Conservation (phyloP, 2,113 vertebrate genomes). For the Muntiacus muntjak region DNA sequence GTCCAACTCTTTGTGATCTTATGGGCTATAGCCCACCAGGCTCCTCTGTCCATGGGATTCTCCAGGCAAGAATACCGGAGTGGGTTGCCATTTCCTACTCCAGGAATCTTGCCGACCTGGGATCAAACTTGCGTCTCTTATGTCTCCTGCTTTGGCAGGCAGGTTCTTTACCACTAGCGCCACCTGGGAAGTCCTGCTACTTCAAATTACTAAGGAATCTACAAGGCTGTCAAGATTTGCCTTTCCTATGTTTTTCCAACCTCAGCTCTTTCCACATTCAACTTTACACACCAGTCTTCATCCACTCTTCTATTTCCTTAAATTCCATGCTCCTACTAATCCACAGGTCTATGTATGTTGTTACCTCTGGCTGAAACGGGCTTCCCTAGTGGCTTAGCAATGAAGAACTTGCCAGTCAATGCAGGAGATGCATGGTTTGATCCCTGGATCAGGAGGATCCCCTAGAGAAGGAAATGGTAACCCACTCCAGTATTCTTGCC, state of each 20-base stretch:
- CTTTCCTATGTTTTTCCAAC: slow-evolving; percentile 32
- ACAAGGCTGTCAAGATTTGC: not conserved
- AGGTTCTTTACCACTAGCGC: not conserved
- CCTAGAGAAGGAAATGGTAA: not conserved
- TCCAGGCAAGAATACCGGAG: not conserved
- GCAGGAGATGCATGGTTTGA: not conserved
- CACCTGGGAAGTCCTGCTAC: not conserved
- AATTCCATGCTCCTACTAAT: not conserved
- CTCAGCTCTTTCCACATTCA: not conserved
- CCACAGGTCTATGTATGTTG: not conserved
- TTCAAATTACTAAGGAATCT: not conserved
- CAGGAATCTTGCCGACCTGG: not conserved
- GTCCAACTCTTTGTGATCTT: not conserved
- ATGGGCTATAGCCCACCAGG: not conserved
- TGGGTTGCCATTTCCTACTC: not conserved
- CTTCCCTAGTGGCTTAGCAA: not conserved
- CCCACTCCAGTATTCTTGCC: not conserved
- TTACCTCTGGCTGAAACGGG: not conserved
- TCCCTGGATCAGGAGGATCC: not conserved
- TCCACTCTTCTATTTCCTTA: not conserved
- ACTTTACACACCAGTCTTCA: not conserved
- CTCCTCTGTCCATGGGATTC: not conserved
- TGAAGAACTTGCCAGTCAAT: not conserved
- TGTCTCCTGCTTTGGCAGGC: not conserved
- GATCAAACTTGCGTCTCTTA: rapidly evolving